Conservation (phyloP, 2,888 invertebrate genomes). For the Plagiodera versicolora region DNA sequence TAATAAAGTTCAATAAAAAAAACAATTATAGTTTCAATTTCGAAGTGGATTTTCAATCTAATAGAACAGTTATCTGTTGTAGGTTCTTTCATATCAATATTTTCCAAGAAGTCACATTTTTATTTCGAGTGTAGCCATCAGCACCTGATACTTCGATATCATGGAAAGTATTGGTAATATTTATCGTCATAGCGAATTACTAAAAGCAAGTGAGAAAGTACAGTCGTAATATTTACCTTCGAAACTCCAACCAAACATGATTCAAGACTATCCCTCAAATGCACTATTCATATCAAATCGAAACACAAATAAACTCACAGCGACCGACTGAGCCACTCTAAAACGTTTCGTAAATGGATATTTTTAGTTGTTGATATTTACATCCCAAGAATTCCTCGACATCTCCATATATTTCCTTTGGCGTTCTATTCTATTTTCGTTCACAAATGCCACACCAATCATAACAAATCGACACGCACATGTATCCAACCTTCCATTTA, state of each 20-base stretch:
- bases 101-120: no score
- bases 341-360: not conserved
- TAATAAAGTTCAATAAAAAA: no score
- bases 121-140: not conserved
- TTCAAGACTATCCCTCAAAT: not conserved
- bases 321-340: not conserved
- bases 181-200: not conserved
- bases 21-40: no score
- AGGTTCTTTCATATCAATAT: no score
- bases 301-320: not conserved
- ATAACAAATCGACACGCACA: slow-evolving; percentile 9
- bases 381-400: not conserved
- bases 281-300: not conserved
- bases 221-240: not conserved
- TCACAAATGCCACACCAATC: slow-evolving; percentile 11
- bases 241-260: not conserved
- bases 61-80: no score
- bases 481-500: not conserved
- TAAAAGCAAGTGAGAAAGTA: not conserved
- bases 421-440: slow-evolving; percentile 13
- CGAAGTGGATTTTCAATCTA: no score
- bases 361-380: slow-evolving; percentile 6
- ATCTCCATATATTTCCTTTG: not conserved
- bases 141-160: not conserved
- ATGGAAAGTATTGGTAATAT: not conserved